A percentile compares a stretch with the other conserved stretches of the same genome.
phyloP scores from a whole-genome alignment of 2,888 invertebrate species.

The Drosophila longiperda region DNA sequence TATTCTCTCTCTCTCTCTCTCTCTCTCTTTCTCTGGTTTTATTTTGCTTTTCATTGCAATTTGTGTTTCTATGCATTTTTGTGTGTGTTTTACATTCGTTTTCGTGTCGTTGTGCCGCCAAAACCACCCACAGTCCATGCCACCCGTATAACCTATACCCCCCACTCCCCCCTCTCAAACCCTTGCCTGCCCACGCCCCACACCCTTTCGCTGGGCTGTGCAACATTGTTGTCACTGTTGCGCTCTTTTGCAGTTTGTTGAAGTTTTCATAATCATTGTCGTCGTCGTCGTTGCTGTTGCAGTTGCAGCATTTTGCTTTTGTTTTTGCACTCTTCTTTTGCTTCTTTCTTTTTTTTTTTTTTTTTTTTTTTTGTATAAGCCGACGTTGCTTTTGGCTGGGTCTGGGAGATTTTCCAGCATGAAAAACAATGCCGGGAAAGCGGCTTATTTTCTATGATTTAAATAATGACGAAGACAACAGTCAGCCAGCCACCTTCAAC shows the following conservation, averaged over 20 bases:
- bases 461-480: slow-evolving; percentile 82
- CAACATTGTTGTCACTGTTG: slow-evolving; percentile 67
- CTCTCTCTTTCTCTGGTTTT: slow-evolving; percentile 36
- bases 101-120: slow-evolving; percentile 60
- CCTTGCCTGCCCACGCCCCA: neutral
- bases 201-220: neutral
- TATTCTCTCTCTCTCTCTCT: slow-evolving; percentile 7
- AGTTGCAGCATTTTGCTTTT: slow-evolving; percentile 52
- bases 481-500: slow-evolving; percentile 48
- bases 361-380: slow-evolving; percentile 42
- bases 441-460: slow-evolving; percentile 83
- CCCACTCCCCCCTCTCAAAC: neutral
- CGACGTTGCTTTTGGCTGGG: slow-evolving; percentile 52
- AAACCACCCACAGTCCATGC: slow-evolving; percentile 35
- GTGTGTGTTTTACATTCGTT: slow-evolving; percentile 80
- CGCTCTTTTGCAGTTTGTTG: slow-evolving; percentile 74
- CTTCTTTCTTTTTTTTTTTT: slow-evolving; percentile 29
- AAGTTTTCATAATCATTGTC: slow-evolving; percentile 77
- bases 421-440: slow-evolving; percentile 82
- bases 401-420: slow-evolving; percentile 74
- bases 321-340: slow-evolving; percentile 29
- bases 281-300: slow-evolving; percentile 21
- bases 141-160: slow-evolving; percentile 4
- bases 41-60: slow-evolving; percentile 78
- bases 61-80: slow-evolving; percentile 78